A percentile compares a stretch with the other conserved stretches of the same genome.
Evolutionary conservation across 2,113 vertebrate genomes (phyloP).

Genomic region (Corvus cornix): DNA sequence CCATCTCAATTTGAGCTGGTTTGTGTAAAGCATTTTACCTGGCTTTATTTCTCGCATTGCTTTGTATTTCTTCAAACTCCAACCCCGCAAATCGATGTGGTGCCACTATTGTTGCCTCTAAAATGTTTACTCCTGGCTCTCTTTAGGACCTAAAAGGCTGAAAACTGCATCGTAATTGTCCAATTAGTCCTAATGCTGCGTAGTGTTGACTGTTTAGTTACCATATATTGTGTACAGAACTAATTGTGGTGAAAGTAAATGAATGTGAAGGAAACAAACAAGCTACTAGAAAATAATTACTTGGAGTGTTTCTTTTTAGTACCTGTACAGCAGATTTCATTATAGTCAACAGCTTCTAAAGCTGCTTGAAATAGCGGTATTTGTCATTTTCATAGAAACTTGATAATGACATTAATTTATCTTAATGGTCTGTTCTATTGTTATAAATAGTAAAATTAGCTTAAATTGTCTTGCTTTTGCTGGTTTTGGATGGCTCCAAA

Average conservation of each 20-base stretch:
- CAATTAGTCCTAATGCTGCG: conserved; percentile 98
- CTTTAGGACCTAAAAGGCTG: conserved; percentile 92
- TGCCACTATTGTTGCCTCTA: conserved; percentile 76
- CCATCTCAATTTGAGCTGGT: background rate
- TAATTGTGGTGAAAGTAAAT: conserved; percentile 99
- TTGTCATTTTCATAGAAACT: conserved; percentile 99
- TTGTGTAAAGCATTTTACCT: conserved; percentile 43
- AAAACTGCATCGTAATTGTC: conserved; percentile 97
- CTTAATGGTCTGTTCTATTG: conserved; percentile 99
- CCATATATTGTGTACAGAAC: conserved; percentile 87
- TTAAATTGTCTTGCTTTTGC: conserved; percentile 99
- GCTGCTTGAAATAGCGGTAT: conserved; percentile 97
- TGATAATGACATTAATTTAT: conserved; percentile 99
- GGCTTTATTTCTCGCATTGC: conserved; percentile 27
- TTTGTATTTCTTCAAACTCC: conserved; percentile 72
- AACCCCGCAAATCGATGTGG: conserved; percentile 59
- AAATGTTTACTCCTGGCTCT: conserved; percentile 87
- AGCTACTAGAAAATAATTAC: conserved; percentile 99
- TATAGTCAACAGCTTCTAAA: conserved; percentile 99
- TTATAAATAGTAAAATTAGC: conserved; percentile 99
- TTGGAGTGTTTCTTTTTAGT: conserved; percentile 99
- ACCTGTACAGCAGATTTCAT: conserved; percentile 98
- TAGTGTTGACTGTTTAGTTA: conserved; percentile 86
- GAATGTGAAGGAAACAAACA: conserved; percentile 99
- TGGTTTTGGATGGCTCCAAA: conserved; percentile 96